phyloP scores from a whole-genome alignment of 2,113 vertebrate genomes.

The Calidris pygmaea region DNA sequence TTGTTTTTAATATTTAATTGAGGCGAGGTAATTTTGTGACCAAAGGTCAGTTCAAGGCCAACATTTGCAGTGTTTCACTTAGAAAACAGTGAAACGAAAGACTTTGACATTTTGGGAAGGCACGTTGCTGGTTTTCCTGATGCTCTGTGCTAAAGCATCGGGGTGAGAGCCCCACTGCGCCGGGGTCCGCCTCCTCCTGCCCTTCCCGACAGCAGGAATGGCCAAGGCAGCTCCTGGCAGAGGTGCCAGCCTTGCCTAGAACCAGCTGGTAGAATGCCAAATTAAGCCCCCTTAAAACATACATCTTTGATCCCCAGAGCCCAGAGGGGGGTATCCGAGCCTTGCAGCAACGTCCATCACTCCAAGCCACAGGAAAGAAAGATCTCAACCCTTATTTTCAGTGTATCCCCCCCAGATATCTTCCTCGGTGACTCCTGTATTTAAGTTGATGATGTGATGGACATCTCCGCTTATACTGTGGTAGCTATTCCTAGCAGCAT shows the following conservation, averaged over 20 bases:
- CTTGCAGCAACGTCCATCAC: not conserved
- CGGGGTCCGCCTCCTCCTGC: not conserved
- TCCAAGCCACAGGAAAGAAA: not conserved
- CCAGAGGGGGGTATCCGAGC: not conserved
- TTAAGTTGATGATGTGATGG: not conserved
- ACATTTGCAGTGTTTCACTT: not conserved
- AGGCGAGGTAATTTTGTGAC: not conserved
- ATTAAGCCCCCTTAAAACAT: not conserved
- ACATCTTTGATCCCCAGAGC: not conserved
- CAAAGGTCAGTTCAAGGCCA: constrained; percentile 16
- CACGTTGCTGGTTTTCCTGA: not conserved
- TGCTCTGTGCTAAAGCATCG: not conserved
- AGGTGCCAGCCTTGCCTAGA: not conserved
- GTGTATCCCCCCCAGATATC: not conserved
- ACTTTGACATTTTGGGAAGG: not conserved
- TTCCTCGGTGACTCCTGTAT: not conserved
- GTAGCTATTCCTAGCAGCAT: not conserved
- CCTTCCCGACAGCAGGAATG: not conserved
- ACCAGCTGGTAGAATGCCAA: not conserved
- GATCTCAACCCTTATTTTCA: not conserved
- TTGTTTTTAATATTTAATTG: constrained; percentile 38
- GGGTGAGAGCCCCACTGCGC: fast-evolving
- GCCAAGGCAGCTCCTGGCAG: not conserved
- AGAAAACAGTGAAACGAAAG: not conserved
- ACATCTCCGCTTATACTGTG: not conserved